phyloP scores from a whole-genome alignment of 2,113 vertebrate genomes.

The Monopterus albus region DNA sequence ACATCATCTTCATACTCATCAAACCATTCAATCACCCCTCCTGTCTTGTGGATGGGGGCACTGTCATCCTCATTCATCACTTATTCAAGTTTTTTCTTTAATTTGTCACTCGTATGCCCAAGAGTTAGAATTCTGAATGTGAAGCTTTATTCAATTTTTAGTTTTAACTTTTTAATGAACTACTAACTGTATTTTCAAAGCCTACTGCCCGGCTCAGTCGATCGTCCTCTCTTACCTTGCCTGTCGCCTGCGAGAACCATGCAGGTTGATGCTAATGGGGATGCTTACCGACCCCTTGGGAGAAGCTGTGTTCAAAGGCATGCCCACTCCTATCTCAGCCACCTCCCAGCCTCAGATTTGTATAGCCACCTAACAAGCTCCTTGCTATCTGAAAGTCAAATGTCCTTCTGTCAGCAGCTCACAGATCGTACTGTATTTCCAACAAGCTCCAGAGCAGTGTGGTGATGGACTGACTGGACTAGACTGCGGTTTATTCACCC shows the following conservation, averaged over 20 bases:
- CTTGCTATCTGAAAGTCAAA: constrained; percentile 47
- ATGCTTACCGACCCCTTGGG: constrained; percentile 83
- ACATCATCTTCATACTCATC: too few relatives aligned
- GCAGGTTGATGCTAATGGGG: constrained; percentile 87
- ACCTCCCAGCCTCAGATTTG: constrained; percentile 2
- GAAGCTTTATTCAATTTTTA: constrained; percentile 14
- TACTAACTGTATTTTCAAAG: constrained; percentile 24
- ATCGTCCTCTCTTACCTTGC: constrained; percentile 79
- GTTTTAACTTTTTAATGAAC: constrained; percentile 39
- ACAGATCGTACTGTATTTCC: constrained; percentile 19
- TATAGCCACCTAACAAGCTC: constrained; percentile 39
- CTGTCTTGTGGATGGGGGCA: too few relatives aligned
- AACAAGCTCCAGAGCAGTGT: constrained; percentile 19
- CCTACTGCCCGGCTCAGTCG: constrained; percentile 6
- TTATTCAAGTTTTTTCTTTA: too few relatives aligned
- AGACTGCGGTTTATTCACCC: constrained; percentile 40
- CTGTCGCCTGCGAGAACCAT: constrained; percentile 76
- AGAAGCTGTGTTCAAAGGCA: constrained; percentile 72
- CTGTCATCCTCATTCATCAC: too few relatives aligned
- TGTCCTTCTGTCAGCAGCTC: constrained; percentile 27
- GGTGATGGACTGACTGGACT: constrained; percentile 17
- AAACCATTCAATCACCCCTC: too few relatives aligned
- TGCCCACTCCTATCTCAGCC: constrained; percentile 49
- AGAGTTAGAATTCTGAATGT: background rate
- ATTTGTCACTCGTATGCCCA: too few relatives aligned